phyloP scores from a whole-genome alignment of 2,113 vertebrate species.

The Dissostichus mawsoni region DNA sequence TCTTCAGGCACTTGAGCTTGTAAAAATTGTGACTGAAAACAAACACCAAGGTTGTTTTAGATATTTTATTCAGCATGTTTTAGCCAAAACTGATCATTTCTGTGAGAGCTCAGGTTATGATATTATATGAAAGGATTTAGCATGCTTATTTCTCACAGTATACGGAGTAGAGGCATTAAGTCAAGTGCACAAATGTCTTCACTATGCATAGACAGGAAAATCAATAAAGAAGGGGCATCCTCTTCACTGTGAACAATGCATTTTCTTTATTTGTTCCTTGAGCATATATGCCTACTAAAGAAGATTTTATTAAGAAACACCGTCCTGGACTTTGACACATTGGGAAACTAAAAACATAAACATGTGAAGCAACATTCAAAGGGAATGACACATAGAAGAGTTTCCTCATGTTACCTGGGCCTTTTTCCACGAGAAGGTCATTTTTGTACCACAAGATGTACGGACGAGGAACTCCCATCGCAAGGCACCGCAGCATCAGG shows the following conservation, averaged over 20 bases:
- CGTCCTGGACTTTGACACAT: background rate
- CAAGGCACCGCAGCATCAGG: conserved; percentile 86
- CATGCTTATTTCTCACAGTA: background rate
- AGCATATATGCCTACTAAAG: background rate
- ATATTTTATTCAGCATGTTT: background rate
- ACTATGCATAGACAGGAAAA: background rate
- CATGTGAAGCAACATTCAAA: no score
- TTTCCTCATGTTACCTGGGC: conserved; percentile 84
- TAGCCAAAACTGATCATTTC: conserved; percentile 1
- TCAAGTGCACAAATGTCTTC: background rate
- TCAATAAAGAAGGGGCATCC: background rate
- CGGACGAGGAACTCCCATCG: conserved; percentile 85
- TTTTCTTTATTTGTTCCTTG: background rate
- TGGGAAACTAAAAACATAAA: background rate
- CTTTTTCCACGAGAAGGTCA: conserved; percentile 79
- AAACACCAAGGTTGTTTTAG: conserved; percentile 2
- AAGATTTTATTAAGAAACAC: background rate
- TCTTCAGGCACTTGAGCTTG: background rate
- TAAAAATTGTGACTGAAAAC: background rate
- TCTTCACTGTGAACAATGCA: background rate
- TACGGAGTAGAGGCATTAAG: background rate
- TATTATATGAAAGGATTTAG: background rate
- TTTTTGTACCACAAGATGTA: conserved; percentile 89
- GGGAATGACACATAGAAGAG: background rate
- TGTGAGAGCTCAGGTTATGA: background rate